phyloP scores from a whole-genome alignment of 2,113 vertebrate genomes.

The Hippocampus abdominalis region DNA sequence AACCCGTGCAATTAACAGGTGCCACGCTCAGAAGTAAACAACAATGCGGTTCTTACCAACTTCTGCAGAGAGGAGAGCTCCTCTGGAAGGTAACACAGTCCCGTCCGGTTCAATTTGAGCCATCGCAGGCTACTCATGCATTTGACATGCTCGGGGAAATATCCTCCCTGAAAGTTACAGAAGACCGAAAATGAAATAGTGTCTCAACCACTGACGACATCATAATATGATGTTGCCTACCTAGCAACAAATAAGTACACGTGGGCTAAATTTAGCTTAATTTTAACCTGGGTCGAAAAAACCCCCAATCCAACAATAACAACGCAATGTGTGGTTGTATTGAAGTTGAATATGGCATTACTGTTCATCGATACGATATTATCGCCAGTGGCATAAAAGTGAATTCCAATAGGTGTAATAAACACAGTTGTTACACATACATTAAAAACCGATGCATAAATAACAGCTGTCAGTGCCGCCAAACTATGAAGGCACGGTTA shows the following conservation, averaged over 20 bases:
- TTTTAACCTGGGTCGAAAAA: background rate
- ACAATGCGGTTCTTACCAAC: constrained; percentile 75
- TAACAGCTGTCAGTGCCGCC: background rate
- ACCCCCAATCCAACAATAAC: background rate
- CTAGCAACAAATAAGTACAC: background rate
- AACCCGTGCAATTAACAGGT: background rate
- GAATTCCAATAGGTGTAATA: too few relatives aligned
- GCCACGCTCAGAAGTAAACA: background rate
- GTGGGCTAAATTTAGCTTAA: background rate
- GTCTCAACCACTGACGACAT: background rate
- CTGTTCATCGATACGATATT: background rate
- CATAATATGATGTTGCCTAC: background rate
- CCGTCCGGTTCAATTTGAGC: constrained; percentile 94
- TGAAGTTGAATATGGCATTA: background rate
- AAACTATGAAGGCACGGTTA: background rate
- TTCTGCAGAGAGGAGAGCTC: constrained; percentile 94
- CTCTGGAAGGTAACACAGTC: constrained; percentile 96
- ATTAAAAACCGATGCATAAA: background rate
- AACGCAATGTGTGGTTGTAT: background rate
- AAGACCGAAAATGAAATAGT: background rate
- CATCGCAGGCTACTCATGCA: constrained; percentile 95
- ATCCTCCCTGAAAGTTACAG: constrained; percentile 79
- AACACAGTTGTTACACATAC: background rate
- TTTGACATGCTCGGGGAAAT: constrained; percentile 94
- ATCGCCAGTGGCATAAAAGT: too few relatives aligned